phyloP scores from a whole-genome alignment of 2,888 invertebrate species.

The Laothoe populi region DNA sequence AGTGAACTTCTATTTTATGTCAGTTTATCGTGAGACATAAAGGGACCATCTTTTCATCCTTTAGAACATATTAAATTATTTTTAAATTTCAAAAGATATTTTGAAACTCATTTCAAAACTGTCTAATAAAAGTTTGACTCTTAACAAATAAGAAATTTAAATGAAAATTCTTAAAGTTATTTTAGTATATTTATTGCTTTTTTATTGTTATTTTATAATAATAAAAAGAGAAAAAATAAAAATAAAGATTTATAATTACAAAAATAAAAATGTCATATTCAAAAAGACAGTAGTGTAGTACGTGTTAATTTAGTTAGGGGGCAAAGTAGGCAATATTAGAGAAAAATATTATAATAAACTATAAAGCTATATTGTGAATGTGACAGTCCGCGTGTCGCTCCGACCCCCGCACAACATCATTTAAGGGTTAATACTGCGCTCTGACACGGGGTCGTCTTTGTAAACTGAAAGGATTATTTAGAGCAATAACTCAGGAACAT shows the following conservation, averaged over 20 bases:
- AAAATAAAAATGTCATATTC: background rate
- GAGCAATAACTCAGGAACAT: slow-evolving; percentile 73
- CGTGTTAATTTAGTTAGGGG: slow-evolving; percentile 46
- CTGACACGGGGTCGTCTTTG: slow-evolving; percentile 73
- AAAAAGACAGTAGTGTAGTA: slow-evolving; percentile 46
- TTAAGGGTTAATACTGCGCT: slow-evolving; percentile 70
- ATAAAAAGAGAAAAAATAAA: background rate
- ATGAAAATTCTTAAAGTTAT: too few relatives aligned
- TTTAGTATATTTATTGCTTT: too few relatives aligned
- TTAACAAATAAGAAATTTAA: too few relatives aligned
- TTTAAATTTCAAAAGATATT: too few relatives aligned
- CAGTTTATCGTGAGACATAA: too few relatives aligned
- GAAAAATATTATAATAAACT: slow-evolving; percentile 82
- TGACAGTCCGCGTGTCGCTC: slow-evolving; percentile 79
- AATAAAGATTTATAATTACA: background rate
- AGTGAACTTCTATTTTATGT: too few relatives aligned
- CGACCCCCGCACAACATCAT: slow-evolving; percentile 61
- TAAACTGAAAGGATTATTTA: slow-evolving; percentile 76
- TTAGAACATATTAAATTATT: too few relatives aligned
- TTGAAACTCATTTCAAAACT: too few relatives aligned
- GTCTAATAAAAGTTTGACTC: too few relatives aligned
- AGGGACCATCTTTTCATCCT: too few relatives aligned
- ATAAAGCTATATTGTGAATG: slow-evolving; percentile 79
- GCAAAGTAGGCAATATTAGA: slow-evolving; percentile 70
- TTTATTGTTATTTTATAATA: too few relatives aligned